Evolutionary conservation across 2,113 vertebrate genomes (phyloP), one percentile per base, ranked within the genome.

Genomic region (Nyctibius bracteatus): DNA sequence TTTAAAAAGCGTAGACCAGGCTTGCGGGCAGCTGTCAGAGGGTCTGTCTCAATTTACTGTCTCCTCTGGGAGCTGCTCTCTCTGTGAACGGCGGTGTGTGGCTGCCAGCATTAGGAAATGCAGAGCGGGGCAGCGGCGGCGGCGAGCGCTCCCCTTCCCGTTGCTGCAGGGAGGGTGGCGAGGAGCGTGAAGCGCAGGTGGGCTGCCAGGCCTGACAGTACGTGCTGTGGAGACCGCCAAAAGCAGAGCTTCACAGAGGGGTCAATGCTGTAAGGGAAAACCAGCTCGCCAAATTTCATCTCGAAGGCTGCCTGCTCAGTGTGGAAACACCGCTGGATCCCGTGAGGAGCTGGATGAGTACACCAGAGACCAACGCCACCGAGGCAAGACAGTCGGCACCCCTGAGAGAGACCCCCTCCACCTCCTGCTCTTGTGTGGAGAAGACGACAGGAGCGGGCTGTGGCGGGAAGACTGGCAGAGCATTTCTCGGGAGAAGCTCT

Each of bases 31-130:
- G 35, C 72, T 79, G 2, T 43, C 39, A 47, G n/a, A 35, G n/a
- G 5, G 8, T 74, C 35, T 59, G 58, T 68, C 25, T 73, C 1
- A 1, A 19, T 88, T 80, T 39, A 15, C 44, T 54, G 35, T 54
- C 61, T 73, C 27, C 52, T 46, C 47, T 61, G 52, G 68, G 84
- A 85, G 37, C 74, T 72, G 59, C 61, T 84, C 2, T 61, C 37
- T 0, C 0, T 13, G 3, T 17, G 63, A 41, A 14, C 17, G 11
- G 33, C 31, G 15, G 13, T 27, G 10, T 8, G 9, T 81, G 71
- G 15, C 67, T 78, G 35, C 31, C 54, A 62, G 49, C 71, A 62
- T 18, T 10, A 6, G 63, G 63, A 66, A 57, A 30, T 0, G 1
- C 20, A 1, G 37, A 25, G 61, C 10, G 2, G 62, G 33, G 22